These are phyloP conservation scores for Limonius californicus DNA, from an alignment of 1,140 invertebrate genomes.

Conservation along the genomic window DNA sequence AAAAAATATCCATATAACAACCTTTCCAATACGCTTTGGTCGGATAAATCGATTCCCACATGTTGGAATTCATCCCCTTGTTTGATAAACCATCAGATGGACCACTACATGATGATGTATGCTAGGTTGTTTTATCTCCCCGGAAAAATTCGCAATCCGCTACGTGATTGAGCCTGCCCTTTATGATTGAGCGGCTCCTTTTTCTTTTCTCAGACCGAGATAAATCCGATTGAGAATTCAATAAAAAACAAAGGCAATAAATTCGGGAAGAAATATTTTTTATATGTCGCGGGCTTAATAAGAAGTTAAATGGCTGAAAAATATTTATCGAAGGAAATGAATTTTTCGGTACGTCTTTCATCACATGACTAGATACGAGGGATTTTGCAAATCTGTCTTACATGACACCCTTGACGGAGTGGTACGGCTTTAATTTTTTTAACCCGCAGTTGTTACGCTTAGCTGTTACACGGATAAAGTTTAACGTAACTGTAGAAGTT, in stretches of 20 bases:
- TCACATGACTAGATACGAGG: too few relatives aligned
- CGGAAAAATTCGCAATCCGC: conserved; percentile 6
- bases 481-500: too few relatives aligned
- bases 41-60: conserved; percentile 3
- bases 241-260: conserved; percentile 6
- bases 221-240: conserved; percentile 8
- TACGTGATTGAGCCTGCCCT: conserved; percentile 4
- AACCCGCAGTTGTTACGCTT: too few relatives aligned
- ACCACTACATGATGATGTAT: conserved; percentile 6
- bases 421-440: too few relatives aligned
- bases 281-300: not conserved
- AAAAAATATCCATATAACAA: not conserved
- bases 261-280: not conserved
- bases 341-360: not conserved
- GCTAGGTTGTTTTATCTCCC: not conserved
- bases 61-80: conserved; percentile 10
- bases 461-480: too few relatives aligned
- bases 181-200: conserved; percentile 6
- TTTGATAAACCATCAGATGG: conserved; percentile 10
- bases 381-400: too few relatives aligned
- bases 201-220: not conserved
- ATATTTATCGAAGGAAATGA: not conserved
- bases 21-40: not conserved
- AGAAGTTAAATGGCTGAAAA: not conserved
- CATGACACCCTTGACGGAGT: too few relatives aligned